Percentiles rank a stretch among this genome's conserved stretches.
Conservation (phyloP, 2,113 vertebrate genomes). For the Bucco capensis region DNA sequence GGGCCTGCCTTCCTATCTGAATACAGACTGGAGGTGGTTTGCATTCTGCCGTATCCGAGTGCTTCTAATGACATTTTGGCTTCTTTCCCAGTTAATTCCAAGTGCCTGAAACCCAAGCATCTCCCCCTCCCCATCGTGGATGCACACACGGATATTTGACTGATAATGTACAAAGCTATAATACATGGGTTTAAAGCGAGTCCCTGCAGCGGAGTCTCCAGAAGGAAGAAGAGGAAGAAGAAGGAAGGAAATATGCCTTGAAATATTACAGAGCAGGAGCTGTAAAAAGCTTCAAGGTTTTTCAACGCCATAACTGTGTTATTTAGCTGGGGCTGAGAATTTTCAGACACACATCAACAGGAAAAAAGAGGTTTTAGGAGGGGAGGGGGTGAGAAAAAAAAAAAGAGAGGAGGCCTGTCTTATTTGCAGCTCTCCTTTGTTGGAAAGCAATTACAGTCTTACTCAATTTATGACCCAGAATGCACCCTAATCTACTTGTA, state of each 20-base stretch:
- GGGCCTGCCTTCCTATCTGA: slow-evolving; percentile 26
- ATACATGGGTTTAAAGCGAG: slow-evolving; percentile 35
- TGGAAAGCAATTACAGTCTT: slow-evolving; percentile 72
- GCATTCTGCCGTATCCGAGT: slow-evolving; percentile 46
- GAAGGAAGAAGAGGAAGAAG: background rate
- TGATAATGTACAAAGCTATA: slow-evolving; percentile 47
- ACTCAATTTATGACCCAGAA: slow-evolving; percentile 73
- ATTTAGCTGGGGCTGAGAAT: slow-evolving; percentile 35
- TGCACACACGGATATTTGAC: slow-evolving; percentile 12
- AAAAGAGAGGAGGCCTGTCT: slow-evolving; percentile 40
- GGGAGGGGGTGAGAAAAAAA: background rate
- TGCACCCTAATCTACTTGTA: slow-evolving; percentile 70
- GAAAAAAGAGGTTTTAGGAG: background rate
- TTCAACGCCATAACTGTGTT: slow-evolving; percentile 22
- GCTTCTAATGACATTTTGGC: slow-evolving; percentile 71
- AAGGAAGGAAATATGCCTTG: background rate
- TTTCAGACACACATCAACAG: slow-evolving; percentile 38
- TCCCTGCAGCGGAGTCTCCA: background rate
- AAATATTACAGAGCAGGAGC: slow-evolving; percentile 40
- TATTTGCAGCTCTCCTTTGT: slow-evolving; percentile 69
- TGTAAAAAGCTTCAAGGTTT: slow-evolving; percentile 28
- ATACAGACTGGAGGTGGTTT: slow-evolving; percentile 49
- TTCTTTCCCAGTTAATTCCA: slow-evolving; percentile 62
- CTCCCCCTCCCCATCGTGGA: slow-evolving; percentile 30
- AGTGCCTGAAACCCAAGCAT: slow-evolving; percentile 51